These are phyloP conservation scores for Heterocephalus glaber DNA, from an alignment of 2,113 vertebrate species.

Conservation along the genomic window DNA sequence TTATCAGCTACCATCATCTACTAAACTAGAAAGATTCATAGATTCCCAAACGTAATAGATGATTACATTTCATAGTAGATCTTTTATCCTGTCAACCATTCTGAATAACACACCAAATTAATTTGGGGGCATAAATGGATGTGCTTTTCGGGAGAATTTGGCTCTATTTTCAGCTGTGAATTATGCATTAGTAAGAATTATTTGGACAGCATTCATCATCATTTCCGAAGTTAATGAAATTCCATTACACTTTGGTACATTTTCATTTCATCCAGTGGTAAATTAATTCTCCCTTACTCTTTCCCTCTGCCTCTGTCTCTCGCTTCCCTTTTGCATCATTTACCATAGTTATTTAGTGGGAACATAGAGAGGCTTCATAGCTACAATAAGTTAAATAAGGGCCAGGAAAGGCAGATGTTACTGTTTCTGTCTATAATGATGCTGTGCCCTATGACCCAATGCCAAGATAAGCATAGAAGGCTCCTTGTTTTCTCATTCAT, in stretches of 20 bases:
- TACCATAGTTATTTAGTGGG: slow-evolving; percentile 66
- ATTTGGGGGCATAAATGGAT: slow-evolving; percentile 79
- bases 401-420: slow-evolving; percentile 67
- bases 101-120: slow-evolving; percentile 73
- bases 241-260: slow-evolving; percentile 71
- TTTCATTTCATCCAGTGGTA: slow-evolving; percentile 75
- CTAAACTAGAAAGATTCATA: slow-evolving; percentile 74
- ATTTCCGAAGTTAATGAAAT: slow-evolving; percentile 75
- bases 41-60: slow-evolving; percentile 77
- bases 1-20: slow-evolving; percentile 78
- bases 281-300: slow-evolving; percentile 76
- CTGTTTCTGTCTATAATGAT: slow-evolving; percentile 25
- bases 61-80: slow-evolving; percentile 77
- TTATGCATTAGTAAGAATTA: slow-evolving; percentile 79
- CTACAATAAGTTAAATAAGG: slow-evolving; percentile 67
- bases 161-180: slow-evolving; percentile 79
- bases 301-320: slow-evolving; percentile 66
- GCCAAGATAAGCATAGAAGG: not conserved
- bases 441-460: slow-evolving; percentile 15
- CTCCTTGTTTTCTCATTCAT: slow-evolving; percentile 60
- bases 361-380: slow-evolving; percentile 58
- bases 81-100: slow-evolving; percentile 78
- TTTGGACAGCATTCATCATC: slow-evolving; percentile 80
- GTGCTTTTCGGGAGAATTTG: slow-evolving; percentile 76
- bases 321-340: slow-evolving; percentile 71